A percentile compares a stretch with the other conserved stretches of the same genome.
Evolutionary conservation across 2,113 vertebrate species (phyloP).

Genomic region (Hemibagrus wyckioides): DNA sequence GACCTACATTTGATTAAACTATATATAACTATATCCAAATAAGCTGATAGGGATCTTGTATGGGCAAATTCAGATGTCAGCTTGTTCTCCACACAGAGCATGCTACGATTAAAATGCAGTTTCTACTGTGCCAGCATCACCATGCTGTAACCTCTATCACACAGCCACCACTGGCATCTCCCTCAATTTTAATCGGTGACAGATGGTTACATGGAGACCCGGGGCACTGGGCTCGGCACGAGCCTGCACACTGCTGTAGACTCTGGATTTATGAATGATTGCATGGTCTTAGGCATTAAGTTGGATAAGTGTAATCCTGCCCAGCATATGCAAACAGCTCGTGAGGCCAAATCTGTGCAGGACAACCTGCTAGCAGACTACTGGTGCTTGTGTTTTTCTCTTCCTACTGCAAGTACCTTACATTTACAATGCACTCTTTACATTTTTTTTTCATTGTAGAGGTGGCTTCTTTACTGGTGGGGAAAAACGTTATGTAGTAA

Average conservation of each 20-base stretch:
- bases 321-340: conserved; percentile 71
- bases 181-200: conserved; percentile 72
- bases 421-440: not conserved
- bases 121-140: not conserved
- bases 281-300: conserved; percentile 70
- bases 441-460: not conserved
- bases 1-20: not conserved
- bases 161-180: conserved; percentile 55
- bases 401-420: not conserved
- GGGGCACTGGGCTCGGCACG: conserved; percentile 22
- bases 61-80: not conserved
- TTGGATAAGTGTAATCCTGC: conserved; percentile 76
- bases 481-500: not conserved
- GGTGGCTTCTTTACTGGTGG: too few species aligned
- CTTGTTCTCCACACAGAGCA: not conserved
- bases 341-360: conserved; percentile 59
- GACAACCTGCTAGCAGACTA: conserved; percentile 48
- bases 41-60: not conserved
- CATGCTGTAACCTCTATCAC: not conserved
- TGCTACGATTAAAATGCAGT: not conserved
- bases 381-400: conserved; percentile 4
- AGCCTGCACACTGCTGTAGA: conserved; percentile 52
- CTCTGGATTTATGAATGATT: conserved; percentile 77
- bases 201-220: conserved; percentile 63
- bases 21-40: not conserved